Conservation (phyloP, 2,113 vertebrate genomes). For the Seriola dumerili region DNA sequence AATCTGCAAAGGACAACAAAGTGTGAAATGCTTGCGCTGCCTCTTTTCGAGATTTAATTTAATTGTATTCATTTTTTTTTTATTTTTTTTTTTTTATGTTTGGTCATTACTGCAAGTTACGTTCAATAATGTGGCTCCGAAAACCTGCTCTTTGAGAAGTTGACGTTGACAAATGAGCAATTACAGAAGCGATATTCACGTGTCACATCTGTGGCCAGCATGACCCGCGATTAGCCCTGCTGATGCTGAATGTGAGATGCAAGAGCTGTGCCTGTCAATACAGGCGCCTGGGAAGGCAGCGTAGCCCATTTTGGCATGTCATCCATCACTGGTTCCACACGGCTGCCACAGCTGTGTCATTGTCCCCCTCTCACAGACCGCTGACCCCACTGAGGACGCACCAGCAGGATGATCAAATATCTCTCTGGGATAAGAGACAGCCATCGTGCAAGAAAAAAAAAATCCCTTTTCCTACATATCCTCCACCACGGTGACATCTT, state of each 20-base stretch:
- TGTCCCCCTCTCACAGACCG: slow-evolving; percentile 62
- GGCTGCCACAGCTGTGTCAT: slow-evolving; percentile 80
- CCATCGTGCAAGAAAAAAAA: slow-evolving; percentile 48
- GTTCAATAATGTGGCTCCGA: slow-evolving; percentile 47
- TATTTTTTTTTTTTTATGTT: not conserved
- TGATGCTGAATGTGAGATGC: slow-evolving; percentile 71
- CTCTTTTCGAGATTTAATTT: slow-evolving; percentile 17
- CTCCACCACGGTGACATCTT: slow-evolving; percentile 45
- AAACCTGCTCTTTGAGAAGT: slow-evolving; percentile 62
- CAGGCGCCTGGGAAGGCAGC: slow-evolving; percentile 60
- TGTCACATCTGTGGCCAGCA: slow-evolving; percentile 69
- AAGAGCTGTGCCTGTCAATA: slow-evolving; percentile 75
- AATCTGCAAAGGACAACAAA: slow-evolving; percentile 22
- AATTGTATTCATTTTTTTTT: not conserved
- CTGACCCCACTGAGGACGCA: slow-evolving; percentile 76
- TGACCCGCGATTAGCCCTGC: slow-evolving; percentile 78
- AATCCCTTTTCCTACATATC: slow-evolving; percentile 30
- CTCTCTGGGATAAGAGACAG: slow-evolving; percentile 62
- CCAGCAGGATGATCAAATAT: slow-evolving; percentile 73
- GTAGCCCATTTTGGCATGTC: slow-evolving; percentile 72
- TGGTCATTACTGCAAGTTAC: slow-evolving; percentile 50
- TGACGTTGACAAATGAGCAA: slow-evolving; percentile 85
- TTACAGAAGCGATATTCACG: slow-evolving; percentile 75
- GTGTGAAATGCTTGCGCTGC: slow-evolving; percentile 31
- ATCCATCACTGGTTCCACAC: slow-evolving; percentile 83